Percentiles rank a stretch among this genome's conserved stretches.
Evolutionary conservation across 2,888 invertebrate genomes (phyloP).

Genomic region (Drosophila kanekoi): DNA sequence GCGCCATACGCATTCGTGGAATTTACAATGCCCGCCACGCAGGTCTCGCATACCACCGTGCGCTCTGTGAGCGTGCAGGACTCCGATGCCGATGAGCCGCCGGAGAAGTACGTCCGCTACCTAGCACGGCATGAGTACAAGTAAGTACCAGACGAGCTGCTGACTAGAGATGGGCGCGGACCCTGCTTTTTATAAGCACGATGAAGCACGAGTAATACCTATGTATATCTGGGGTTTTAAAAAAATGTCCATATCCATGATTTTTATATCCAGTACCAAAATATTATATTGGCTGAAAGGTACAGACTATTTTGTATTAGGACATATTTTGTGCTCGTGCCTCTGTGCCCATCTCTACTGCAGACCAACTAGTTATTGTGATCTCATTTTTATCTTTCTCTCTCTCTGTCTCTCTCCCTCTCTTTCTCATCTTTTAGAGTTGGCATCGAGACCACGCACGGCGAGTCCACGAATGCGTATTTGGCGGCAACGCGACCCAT

Average conservation of each 20-base stretch:
- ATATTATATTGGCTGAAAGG: too few species aligned
- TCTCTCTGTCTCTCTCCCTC: conserved; percentile 5
- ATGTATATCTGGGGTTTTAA: too few species aligned
- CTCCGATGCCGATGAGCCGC: conserved; percentile 94
- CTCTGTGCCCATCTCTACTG: too few species aligned
- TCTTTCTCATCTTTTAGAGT: conserved; percentile 86
- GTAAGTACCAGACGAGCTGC: conserved; percentile 85
- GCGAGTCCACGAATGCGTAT: conserved; percentile 89
- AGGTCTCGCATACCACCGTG: conserved; percentile 97
- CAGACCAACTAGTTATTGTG: not conserved
- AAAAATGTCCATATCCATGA: too few species aligned
- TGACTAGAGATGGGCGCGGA: too few species aligned
- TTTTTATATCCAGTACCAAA: too few species aligned
- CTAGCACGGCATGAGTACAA: conserved; percentile 97
- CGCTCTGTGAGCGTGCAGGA: conserved; percentile 96
- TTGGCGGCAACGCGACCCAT: conserved; percentile 87
- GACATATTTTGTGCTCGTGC: too few species aligned
- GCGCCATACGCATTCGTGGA: conserved; percentile 96
- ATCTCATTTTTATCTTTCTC: not conserved
- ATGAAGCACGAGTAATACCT: too few species aligned
- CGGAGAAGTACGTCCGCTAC: conserved; percentile 99
- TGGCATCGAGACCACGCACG: conserved; percentile 94
- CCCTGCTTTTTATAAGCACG: too few species aligned
- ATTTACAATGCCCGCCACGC: conserved; percentile 99
- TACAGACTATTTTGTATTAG: too few species aligned